A percentile compares a stretch with the other conserved stretches of the same genome.
phyloP scores from a whole-genome alignment of 2,888 invertebrate species.

The Philhelius pedissequus region DNA sequence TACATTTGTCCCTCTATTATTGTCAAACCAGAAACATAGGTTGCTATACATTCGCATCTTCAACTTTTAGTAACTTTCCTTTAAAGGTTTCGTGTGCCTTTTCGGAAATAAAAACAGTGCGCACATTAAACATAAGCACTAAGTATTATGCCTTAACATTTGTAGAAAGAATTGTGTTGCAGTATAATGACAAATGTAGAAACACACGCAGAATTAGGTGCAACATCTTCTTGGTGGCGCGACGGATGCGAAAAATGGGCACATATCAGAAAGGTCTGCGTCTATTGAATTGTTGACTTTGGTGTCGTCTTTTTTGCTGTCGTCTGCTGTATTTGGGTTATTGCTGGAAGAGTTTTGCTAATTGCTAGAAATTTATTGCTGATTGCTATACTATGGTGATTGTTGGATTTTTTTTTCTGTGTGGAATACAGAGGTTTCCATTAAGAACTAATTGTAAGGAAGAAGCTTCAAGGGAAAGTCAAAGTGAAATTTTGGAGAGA shows the following conservation, averaged over 20 bases:
- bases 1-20: too few relatives aligned
- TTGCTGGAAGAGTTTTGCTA: slow-evolving; percentile 34
- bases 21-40: background rate
- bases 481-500: background rate
- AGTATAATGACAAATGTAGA: slow-evolving; percentile 44
- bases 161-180: slow-evolving; percentile 8
- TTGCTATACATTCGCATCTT: background rate
- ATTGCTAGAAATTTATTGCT: slow-evolving; percentile 63
- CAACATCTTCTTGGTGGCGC: slow-evolving; percentile 10
- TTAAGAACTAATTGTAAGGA: background rate
- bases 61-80: background rate
- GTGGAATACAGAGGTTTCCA: background rate
- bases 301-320: background rate
- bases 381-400: slow-evolving; percentile 29
- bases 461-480: slow-evolving; percentile 34
- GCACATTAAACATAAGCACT: slow-evolving; percentile 38
- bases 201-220: slow-evolving; percentile 49
- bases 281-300: slow-evolving; percentile 22
- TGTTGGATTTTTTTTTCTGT: background rate
- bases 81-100: slow-evolving; percentile 12
- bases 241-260: slow-evolving; percentile 32
- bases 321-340: slow-evolving; percentile 44
- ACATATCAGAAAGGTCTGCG: background rate
- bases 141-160: background rate
- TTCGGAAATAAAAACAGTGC: slow-evolving; percentile 13